Evolutionary conservation across 2,888 invertebrate genomes (phyloP).

Genomic region (Prosopocoilus inquinatus): DNA sequence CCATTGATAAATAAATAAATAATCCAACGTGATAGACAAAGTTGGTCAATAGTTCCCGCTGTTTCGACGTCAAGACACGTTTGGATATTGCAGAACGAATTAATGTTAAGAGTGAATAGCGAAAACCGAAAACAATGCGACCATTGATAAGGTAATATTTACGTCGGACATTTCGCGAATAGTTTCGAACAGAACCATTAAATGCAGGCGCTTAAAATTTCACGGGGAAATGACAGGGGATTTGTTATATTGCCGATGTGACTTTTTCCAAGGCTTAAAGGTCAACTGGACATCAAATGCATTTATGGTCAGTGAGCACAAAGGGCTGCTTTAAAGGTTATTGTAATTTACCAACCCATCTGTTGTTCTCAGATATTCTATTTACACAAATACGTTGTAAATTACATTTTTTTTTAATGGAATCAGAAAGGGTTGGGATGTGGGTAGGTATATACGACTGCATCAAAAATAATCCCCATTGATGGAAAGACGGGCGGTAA

Average conservation of each 20-base stretch:
- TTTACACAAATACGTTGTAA: slow-evolving; percentile 27
- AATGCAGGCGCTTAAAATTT: slow-evolving; percentile 9
- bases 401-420: neutral
- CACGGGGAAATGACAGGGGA: slow-evolving; percentile 14
- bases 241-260: slow-evolving; percentile 30
- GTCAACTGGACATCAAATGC: slow-evolving; percentile 32
- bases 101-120: too few species aligned
- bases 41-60: too few species aligned
- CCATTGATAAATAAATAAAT: too few species aligned
- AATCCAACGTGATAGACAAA: too few species aligned
- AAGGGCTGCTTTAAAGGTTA: slow-evolving; percentile 18
- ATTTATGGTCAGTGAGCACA: slow-evolving; percentile 29
- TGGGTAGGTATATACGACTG: too few species aligned
- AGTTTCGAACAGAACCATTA: neutral
- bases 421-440: too few species aligned
- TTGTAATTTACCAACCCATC: slow-evolving; percentile 22
- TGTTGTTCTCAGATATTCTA: slow-evolving; percentile 30
- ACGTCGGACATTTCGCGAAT: slow-evolving; percentile 15
- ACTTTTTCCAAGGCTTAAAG: slow-evolving; percentile 33
- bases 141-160: slow-evolving; percentile 19
- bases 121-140: slow-evolving; percentile 17
- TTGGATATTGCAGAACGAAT: too few species aligned
- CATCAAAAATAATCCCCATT: too few species aligned
- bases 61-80: too few species aligned
- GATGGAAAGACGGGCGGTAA: neutral